phyloP scores from a whole-genome alignment of 2,113 vertebrate species.

The Gopherus evgoodei region DNA sequence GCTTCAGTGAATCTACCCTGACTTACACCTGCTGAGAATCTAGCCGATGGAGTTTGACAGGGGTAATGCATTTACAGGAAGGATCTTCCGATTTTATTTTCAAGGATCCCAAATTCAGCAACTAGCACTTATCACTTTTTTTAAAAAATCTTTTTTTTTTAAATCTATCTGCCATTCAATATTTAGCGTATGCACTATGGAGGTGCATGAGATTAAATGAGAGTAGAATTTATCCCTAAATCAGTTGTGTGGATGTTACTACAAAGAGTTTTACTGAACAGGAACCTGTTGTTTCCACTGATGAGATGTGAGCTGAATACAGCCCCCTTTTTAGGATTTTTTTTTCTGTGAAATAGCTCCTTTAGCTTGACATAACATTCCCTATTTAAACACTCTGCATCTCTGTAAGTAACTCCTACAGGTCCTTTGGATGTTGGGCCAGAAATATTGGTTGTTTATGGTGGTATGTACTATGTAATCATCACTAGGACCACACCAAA shows the following conservation, averaged over 20 bases:
- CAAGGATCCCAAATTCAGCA: neutral
- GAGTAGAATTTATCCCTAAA: neutral
- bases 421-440: neutral
- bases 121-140: neutral
- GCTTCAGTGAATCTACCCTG: neutral
- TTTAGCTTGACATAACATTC: neutral
- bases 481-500: neutral
- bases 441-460: neutral
- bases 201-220: neutral
- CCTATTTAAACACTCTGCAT: neutral
- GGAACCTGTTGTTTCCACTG: neutral
- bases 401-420: fast-evolving
- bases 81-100: neutral
- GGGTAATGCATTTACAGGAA: neutral
- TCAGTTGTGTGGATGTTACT: neutral
- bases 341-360: neutral
- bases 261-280: neutral
- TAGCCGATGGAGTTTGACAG: neutral
- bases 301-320: neutral
- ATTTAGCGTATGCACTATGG: neutral
- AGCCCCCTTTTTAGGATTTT: neutral
- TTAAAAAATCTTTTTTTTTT: neutral
- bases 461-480: neutral
- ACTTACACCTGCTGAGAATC: fast-evolving
- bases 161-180: fast-evolving